Conservation (phyloP, 2,888 invertebrate species). For the Coleophora deauratella region DNA sequence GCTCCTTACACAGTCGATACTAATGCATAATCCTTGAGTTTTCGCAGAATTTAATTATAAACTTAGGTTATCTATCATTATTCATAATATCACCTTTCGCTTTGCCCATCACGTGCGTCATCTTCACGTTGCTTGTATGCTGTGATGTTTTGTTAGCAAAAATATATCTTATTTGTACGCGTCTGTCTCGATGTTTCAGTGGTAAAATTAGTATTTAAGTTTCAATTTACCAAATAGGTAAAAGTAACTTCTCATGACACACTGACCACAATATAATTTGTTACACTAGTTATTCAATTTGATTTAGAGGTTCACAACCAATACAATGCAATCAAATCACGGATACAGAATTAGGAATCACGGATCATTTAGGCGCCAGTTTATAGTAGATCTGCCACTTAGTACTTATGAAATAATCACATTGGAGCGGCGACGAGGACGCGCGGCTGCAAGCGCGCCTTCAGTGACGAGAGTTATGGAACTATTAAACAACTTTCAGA, state of each 20-base stretch:
- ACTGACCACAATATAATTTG: conserved; percentile 24
- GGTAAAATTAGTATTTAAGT: conserved; percentile 53
- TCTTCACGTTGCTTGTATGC: conserved; percentile 59
- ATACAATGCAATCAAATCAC: too few species aligned
- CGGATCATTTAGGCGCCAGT: conserved; percentile 33
- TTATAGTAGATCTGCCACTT: conserved; percentile 72
- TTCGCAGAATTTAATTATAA: conserved; percentile 26
- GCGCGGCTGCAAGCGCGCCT: too few species aligned
- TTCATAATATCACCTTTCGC: conserved; percentile 37
- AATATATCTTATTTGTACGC: conserved; percentile 38
- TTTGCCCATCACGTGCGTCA: conserved; percentile 41
- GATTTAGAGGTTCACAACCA: conserved; percentile 43
- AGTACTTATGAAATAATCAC: conserved; percentile 66
- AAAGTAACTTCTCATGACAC: conserved; percentile 22
- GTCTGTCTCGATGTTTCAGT: conserved; percentile 41
- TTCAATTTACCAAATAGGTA: conserved; percentile 42
- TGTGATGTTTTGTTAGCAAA: conserved; percentile 62
- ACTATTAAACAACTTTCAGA: conserved; percentile 50
- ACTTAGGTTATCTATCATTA: conserved; percentile 46
- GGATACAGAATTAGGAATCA: too few species aligned
- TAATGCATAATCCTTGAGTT: conserved; percentile 19
- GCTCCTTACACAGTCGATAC: conserved; percentile 16
- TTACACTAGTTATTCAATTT: conserved; percentile 55
- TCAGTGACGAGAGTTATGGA: conserved; percentile 73
- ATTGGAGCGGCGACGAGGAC: too few species aligned